Percentiles rank a stretch among this genome's conserved stretches.
Conservation (phyloP, 1,140 invertebrate species). For the Atta texana region DNA sequence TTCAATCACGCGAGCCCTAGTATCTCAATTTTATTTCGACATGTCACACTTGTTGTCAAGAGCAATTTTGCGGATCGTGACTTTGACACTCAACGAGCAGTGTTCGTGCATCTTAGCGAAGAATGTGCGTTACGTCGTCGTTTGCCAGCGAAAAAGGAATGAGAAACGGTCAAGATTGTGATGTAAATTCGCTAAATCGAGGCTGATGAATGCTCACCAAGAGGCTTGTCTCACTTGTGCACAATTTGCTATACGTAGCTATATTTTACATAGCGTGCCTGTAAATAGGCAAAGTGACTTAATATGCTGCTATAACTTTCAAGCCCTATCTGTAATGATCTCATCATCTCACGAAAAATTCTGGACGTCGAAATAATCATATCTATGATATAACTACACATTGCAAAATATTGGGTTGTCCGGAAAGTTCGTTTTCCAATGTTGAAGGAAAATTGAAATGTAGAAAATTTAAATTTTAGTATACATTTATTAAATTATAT, state of each 20-base stretch:
- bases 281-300: constrained; percentile 44
- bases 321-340: constrained; percentile 18
- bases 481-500: too few species aligned
- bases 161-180: constrained; percentile 47
- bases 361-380: neutral
- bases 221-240: constrained; percentile 29
- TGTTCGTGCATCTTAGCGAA: neutral
- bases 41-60: neutral
- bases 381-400: neutral
- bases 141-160: constrained; percentile 40
- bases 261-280: constrained; percentile 4
- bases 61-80: constrained; percentile 26
- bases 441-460: too few species aligned
- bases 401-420: neutral
- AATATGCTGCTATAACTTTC: constrained; percentile 23
- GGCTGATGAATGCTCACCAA: constrained; percentile 50
- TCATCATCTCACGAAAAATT: constrained; percentile 40
- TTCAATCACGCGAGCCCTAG: neutral
- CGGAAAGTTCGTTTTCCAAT: too few species aligned
- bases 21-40: neutral
- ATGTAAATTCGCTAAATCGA: constrained; percentile 71
- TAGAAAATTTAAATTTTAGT: too few species aligned
- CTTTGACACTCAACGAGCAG: constrained; percentile 11
- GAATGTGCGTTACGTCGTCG: neutral
- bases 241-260: constrained; percentile 14